Conservation (phyloP, 2,797 vertebrate species). For the Micropoecilia bifurca region DNA sequence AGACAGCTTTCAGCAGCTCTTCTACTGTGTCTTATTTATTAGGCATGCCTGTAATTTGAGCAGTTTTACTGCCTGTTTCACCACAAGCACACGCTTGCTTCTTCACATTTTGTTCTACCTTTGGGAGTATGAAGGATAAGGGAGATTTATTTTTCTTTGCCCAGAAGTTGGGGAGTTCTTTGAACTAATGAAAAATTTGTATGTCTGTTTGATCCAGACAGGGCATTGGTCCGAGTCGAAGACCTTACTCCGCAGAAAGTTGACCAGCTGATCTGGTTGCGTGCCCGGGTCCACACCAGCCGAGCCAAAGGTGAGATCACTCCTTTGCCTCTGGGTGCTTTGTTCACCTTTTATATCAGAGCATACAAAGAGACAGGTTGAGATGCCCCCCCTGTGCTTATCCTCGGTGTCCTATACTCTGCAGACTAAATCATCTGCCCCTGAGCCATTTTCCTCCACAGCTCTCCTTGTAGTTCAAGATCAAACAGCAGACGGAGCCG, state of each 20-base stretch:
- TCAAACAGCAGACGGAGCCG: constrained; percentile 8
- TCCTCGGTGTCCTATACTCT: constrained; percentile 22
- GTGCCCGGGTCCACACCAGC: constrained; percentile 96
- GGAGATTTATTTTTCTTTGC: constrained; percentile 7
- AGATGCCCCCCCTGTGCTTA: constrained; percentile 35
- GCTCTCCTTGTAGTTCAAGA: constrained; percentile 15
- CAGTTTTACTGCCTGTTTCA: constrained; percentile 51
- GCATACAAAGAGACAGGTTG: constrained; percentile 24
- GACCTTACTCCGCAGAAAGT: constrained; percentile 88
- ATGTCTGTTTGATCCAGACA: constrained; percentile 82
- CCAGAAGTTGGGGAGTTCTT: constrained; percentile 31
- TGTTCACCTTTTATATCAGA: constrained; percentile 33
- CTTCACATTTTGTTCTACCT: constrained; percentile 55
- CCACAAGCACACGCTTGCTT: constrained; percentile 52
- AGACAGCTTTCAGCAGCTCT: constrained; percentile 64
- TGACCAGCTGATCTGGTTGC: constrained; percentile 93
- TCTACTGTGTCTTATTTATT: constrained; percentile 79
- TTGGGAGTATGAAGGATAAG: constrained; percentile 33
- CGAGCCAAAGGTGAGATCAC: constrained; percentile 94
- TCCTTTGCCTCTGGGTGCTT: constrained; percentile 5
- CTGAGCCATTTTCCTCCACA: constrained; percentile 23
- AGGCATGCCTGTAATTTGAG: constrained; percentile 73
- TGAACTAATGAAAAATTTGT: constrained; percentile 61
- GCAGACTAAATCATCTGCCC: constrained; percentile 34
- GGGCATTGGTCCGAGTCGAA: constrained; percentile 87